Evolutionary conservation across 2,888 invertebrate species (phyloP).

Genomic region (Malthinus flaveolus): DNA sequence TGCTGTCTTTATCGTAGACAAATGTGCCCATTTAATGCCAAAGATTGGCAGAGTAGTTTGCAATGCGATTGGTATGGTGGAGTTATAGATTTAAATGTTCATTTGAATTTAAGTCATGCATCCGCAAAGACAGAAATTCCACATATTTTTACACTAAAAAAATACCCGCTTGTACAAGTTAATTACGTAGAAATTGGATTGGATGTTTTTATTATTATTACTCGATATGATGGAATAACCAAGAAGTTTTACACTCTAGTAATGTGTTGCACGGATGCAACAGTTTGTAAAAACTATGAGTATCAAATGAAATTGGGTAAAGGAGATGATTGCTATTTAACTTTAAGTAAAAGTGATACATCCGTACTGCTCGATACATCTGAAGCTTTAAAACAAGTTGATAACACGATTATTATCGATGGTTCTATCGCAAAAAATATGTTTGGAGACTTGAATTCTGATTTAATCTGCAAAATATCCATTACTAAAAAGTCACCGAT

Average conservation of each 20-base stretch:
- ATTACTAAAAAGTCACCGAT: constrained; percentile 15
- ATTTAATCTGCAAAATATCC: constrained; percentile 16
- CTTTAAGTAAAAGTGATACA: constrained; percentile 15
- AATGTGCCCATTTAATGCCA: constrained; percentile 34
- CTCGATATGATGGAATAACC: constrained; percentile 33
- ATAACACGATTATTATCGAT: constrained; percentile 23
- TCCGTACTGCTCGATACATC: constrained; percentile 9
- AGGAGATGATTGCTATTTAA: constrained; percentile 18
- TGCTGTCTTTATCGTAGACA: constrained; percentile 36
- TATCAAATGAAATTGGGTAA: constrained; percentile 29
- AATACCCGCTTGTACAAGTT: constrained; percentile 15
- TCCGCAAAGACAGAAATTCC: neutral
- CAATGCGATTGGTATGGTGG: constrained; percentile 41
- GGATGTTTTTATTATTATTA: constrained; percentile 37
- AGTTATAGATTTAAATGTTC: constrained; percentile 37
- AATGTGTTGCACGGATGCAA: constrained; percentile 7
- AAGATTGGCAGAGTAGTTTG: constrained; percentile 7
- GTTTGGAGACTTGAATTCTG: constrained; percentile 11
- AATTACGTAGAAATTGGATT: constrained; percentile 40
- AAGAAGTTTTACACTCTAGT: constrained; percentile 14
- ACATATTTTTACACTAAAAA: constrained; percentile 4
- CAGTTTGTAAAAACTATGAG: constrained; percentile 15
- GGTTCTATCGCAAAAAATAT: constrained; percentile 7
- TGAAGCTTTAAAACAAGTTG: constrained; percentile 15
- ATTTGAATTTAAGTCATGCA: constrained; percentile 32